Base-by-base conservation (phyloP, 2,797 vertebrate genomes). In the Hozukius guyotensis region DNA sequence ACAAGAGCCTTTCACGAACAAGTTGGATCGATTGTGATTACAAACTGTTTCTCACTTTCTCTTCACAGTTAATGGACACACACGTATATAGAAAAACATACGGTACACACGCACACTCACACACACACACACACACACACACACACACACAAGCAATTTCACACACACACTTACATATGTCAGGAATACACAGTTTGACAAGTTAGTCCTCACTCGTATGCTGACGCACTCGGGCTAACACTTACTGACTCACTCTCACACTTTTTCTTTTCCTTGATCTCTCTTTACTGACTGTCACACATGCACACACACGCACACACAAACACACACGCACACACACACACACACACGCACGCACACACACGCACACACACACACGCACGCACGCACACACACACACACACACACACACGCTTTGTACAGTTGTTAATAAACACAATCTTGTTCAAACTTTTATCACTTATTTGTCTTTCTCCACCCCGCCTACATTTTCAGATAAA, bases 171-270 rank as follows among this genome's bases (percentile, higher is more conserved):
- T 10, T 49, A 22, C 85, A 78, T 78, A 80, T 78, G 74, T 88
- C 52, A 84, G 36, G 57, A 85, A 84, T 69, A 72, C 78, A 73
- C 53, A 80, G 32, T 27, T 83, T 90, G 71, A 72, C 84, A 81
- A 81, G 46, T 68, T 25, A 77, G 67, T 70, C 86, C 57, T 82
- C 84, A 80, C 81, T 87, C 36, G 69, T 80, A 63, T 62, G 73
- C 72, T 87, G 87, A 90, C 80, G 69, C 75, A 88, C 69, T 75
- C 5, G 0, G 75, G 57, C 25, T 71, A 68, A 84, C 82, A 90
- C 77, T 82, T 65, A 57, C 36, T 90, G 84, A 88, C 83, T 88
- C 90, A 89, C 66, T 57, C 60, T 84, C 84, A 84, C 87, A 86
- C 80, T 46, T 67, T 82, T 16, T 36, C 59, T 64, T 83, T 14